Conservation (phyloP, 2,797 vertebrate species). For the Silurus lanzhouensis region DNA sequence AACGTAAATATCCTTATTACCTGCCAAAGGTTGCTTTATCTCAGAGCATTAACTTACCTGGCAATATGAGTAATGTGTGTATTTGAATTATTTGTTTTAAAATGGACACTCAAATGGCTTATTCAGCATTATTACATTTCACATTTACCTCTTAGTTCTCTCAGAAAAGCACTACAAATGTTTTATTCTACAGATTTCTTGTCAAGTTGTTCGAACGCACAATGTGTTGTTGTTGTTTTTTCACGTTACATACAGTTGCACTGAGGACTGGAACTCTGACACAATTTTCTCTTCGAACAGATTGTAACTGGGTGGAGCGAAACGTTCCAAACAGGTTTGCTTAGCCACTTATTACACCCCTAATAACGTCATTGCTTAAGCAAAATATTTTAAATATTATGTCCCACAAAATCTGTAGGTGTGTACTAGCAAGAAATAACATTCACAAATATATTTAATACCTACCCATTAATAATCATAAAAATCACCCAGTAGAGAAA, state of each 20-base stretch:
- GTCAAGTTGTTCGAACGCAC: background rate
- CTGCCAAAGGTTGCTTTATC: no score
- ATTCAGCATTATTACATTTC: background rate
- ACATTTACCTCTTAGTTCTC: background rate
- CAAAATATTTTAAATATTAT: background rate
- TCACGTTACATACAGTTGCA: background rate
- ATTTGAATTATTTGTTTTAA: background rate
- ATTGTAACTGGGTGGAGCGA: background rate
- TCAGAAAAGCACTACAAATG: background rate
- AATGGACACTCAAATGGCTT: background rate
- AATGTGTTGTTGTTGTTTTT: background rate
- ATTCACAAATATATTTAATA: no score
- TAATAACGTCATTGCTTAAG: background rate
- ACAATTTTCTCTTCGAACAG: background rate
- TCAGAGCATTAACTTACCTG: no score
- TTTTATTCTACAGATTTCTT: background rate
- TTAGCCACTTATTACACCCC: background rate
- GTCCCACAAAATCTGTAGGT: background rate
- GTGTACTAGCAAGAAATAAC: background rate
- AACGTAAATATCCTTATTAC: no score
- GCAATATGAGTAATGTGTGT: background rate
- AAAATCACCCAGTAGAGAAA: no score
- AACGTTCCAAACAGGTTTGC: background rate
- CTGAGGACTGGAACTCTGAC: background rate
- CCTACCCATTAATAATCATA: no score